Base-by-base conservation (phyloP, 1,140 invertebrate species). In the Chionoecetes opilio region DNA sequence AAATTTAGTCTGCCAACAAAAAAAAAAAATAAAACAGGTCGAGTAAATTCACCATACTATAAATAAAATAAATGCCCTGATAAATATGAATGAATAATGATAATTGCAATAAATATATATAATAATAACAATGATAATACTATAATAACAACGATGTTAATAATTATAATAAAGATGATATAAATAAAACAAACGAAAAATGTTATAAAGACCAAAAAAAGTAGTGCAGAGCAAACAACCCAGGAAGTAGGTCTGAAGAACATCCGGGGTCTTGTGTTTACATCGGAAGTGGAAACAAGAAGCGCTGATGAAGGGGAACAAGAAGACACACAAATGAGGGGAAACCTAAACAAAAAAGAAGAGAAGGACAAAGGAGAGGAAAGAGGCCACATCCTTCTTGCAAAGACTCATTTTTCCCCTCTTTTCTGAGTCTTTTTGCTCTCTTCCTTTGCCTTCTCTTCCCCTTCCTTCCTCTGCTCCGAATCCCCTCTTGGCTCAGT, bases 381-480 rank as follows among this genome's bases (percentile, higher is more conserved):
- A 75, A 26, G 63, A 75, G 63, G n/a, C 21, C 63, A n/a, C 86
- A 9, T 88, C 86, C 86, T 35, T 35, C 86, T 35, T n/a, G 21
- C 86, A 38, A 26, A n/a, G 21, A 35, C 32, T 88, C 32, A n/a
- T 41, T 35, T 35, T 75, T 75, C 63, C 63, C n/a, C 63, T n/a
- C 63, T 21, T 75, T 26, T 75, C 63, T 75, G 5, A 35, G 31
- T n/a, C 86, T 41, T 17, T 41, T 35, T 41, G 3, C 86, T 35
- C 0, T 34, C 86, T 88, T 34, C 86, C 31, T 35, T 35, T n/a
- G n/a, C 17, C 86, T 34, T 41, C 32, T 9, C 17, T 9, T 88
- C 86, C 86, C 86, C 32, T 35, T 41, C 86, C 86, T 35, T 35
- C 86, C 86, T 41, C 86, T 41, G 8, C 86, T 35, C 86, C 21